Conservation (phyloP, 2,888 invertebrate genomes). For the Nasonovia ribisnigri region DNA sequence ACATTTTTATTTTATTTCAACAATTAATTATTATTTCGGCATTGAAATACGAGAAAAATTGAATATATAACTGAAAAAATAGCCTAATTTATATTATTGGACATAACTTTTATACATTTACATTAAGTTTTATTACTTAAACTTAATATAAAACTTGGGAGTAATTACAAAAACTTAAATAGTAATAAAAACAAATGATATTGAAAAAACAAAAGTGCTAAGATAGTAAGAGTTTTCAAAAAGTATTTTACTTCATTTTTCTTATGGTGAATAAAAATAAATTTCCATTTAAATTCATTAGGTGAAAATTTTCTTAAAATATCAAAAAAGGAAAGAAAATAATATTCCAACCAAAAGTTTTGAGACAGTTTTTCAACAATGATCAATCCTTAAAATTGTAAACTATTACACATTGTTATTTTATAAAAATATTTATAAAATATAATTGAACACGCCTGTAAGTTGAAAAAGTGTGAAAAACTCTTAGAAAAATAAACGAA, state of each 20-base stretch:
- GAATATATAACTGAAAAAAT: background rate
- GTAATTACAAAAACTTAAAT: background rate
- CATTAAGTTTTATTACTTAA: background rate
- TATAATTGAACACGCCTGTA: background rate
- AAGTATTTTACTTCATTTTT: background rate
- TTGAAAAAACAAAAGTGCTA: background rate
- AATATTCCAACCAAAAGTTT: background rate
- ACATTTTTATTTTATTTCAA: background rate
- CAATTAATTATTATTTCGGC: background rate
- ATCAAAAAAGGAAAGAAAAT: background rate
- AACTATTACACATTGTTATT: constrained; percentile 14
- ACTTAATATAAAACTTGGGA: background rate
- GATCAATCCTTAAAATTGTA: background rate
- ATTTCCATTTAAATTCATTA: constrained; percentile 29
- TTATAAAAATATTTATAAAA: background rate
- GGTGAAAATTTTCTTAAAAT: background rate
- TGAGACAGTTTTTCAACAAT: background rate
- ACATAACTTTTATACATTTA: background rate
- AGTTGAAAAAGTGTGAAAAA: background rate
- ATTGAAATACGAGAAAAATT: background rate
- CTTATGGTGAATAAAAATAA: background rate
- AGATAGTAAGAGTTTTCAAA: background rate
- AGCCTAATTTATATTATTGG: background rate
- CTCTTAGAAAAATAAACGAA: too few species aligned
- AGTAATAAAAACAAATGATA: background rate